phyloP scores from a whole-genome alignment of 2,888 invertebrate species.

The Metacarcinus magister region DNA sequence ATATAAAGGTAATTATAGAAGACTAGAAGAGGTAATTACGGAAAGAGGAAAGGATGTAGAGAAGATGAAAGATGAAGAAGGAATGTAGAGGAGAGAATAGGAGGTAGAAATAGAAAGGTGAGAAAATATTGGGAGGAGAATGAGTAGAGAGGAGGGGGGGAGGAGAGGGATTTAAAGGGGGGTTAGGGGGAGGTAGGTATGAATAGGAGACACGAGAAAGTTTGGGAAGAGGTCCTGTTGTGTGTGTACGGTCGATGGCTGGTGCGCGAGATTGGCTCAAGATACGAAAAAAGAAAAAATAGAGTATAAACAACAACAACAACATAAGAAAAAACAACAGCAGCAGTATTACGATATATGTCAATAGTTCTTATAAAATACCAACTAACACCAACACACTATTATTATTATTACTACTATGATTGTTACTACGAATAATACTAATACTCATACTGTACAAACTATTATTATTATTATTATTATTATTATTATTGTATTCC shows the following conservation, averaged over 20 bases:
- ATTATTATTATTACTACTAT: background rate
- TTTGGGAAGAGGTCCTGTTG: background rate
- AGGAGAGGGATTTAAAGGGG: background rate
- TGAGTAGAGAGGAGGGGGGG: background rate
- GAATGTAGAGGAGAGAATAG: background rate
- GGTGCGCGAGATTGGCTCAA: background rate
- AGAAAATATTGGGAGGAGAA: background rate
- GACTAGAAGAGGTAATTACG: background rate
- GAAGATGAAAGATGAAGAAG: background rate
- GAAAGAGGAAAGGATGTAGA: background rate
- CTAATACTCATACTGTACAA: too few species aligned
- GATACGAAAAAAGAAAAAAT: background rate
- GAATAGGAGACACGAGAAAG: background rate
- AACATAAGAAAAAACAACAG: background rate
- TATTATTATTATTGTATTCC: too few species aligned
- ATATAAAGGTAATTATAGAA: background rate
- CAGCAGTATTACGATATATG: background rate
- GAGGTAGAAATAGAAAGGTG: too few species aligned
- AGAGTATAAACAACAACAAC: background rate
- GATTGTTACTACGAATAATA: too few species aligned
- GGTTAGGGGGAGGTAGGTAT: background rate
- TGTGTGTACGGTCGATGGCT: background rate
- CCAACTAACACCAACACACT: background rate
- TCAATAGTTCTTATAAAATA: background rate
- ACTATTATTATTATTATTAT: too few species aligned